These are phyloP conservation scores for Lacerta viridis DNA, from an alignment of 2,797 vertebrate genomes.

Conservation along the genomic window DNA sequence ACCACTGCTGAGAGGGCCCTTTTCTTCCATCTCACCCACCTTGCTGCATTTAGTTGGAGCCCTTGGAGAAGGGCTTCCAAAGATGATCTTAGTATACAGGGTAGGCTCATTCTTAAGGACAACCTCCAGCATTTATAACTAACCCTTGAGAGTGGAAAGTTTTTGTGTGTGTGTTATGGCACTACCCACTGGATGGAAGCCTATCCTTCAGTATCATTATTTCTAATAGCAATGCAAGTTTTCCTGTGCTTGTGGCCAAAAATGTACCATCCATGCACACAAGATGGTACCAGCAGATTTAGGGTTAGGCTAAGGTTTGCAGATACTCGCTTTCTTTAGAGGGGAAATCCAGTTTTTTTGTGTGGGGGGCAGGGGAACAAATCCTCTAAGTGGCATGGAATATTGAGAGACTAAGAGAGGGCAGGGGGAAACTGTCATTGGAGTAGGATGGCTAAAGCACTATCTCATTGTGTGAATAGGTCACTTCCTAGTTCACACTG, in stretches of 20 bases:
- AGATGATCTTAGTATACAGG: background rate
- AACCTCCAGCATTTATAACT: background rate
- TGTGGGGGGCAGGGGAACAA: too few species aligned
- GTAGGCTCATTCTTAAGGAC: background rate
- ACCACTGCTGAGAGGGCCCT: background rate
- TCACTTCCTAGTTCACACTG: too few species aligned
- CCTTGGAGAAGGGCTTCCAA: background rate
- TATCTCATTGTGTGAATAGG: too few species aligned
- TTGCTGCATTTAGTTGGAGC: background rate
- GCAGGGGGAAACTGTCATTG: too few species aligned
- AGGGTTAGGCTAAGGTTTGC: background rate
- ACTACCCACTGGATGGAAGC: too few species aligned
- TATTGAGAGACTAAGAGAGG: too few species aligned
- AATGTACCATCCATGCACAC: background rate
- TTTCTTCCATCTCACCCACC: background rate
- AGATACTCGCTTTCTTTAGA: background rate
- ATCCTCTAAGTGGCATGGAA: too few species aligned
- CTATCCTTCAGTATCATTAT: background rate
- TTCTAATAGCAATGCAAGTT: background rate
- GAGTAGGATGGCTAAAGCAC: too few species aligned
- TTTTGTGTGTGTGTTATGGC: background rate
- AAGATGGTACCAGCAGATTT: background rate
- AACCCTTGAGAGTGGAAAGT: background rate
- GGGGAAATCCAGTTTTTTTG: too few species aligned
- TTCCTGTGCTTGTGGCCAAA: background rate